phyloP scores from a whole-genome alignment of 2,888 invertebrate genomes.

The Ligdia adustata region DNA sequence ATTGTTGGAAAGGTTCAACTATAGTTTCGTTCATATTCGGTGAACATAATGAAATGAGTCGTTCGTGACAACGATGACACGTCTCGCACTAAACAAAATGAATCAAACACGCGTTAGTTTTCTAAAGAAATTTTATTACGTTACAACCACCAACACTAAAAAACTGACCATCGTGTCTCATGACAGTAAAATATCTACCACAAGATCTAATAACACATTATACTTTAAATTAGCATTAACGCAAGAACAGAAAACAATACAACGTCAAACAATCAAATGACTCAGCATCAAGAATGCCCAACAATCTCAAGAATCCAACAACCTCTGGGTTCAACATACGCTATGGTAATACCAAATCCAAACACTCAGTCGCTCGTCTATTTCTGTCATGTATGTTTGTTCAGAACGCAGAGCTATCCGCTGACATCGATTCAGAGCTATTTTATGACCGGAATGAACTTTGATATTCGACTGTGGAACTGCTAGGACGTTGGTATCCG shows the following conservation, averaged over 20 bases:
- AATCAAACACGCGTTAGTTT: too few relatives aligned
- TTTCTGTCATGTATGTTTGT: slow-evolving; percentile 45
- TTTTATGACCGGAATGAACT: slow-evolving; percentile 56
- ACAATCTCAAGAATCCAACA: slow-evolving; percentile 25
- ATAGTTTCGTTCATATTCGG: too few relatives aligned
- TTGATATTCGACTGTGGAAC: slow-evolving; percentile 15
- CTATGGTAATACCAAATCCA: slow-evolving; percentile 46
- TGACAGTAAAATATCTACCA: neutral
- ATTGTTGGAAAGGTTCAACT: too few relatives aligned
- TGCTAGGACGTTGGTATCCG: neutral
- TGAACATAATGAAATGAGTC: too few relatives aligned
- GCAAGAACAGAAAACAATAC: neutral
- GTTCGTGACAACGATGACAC: too few relatives aligned
- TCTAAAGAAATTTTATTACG: too few relatives aligned
- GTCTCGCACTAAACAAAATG: too few relatives aligned
- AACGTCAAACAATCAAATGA: slow-evolving; percentile 4
- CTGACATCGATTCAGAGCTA: slow-evolving; percentile 31
- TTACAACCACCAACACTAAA: too few relatives aligned
- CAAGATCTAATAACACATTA: too few relatives aligned
- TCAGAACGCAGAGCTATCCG: slow-evolving; percentile 24
- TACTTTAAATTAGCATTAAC: neutral
- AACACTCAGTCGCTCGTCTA: slow-evolving; percentile 55
- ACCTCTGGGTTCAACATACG: slow-evolving; percentile 38
- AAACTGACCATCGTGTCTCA: too few relatives aligned
- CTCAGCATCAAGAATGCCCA: slow-evolving; percentile 14